Evolutionary conservation across 1,140 invertebrate species (phyloP), one percentile per base, ranked within the genome.

Genomic region (Muscidifurax raptorellus): DNA sequence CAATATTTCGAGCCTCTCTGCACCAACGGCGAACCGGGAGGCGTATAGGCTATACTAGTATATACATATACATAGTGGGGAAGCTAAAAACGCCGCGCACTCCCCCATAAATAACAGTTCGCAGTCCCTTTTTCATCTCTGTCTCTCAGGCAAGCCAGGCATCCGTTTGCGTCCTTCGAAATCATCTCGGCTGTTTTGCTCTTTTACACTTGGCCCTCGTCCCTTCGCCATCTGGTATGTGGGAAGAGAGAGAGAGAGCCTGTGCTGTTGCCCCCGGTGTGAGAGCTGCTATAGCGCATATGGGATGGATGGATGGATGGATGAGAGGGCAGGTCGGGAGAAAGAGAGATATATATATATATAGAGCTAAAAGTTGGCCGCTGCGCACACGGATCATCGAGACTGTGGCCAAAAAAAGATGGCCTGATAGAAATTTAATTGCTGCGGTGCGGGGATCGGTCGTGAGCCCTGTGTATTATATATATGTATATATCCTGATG

Each of bases 191-290:
- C 66, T 69, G 28, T 75, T 83, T 83, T 47, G 71, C 52, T 82
- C 47, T 82, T 75, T 75, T 82, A 59, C 78, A 47, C 77, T 74
- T 28, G 78, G 76, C 71, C 71, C 52, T 44, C 64, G 64, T 27
- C 64, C 30, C 72, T 82, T 77, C 22, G 27, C 71, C 81, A 83
- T 83, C 81, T 83, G 81, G n/a, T 77, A 67, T 77, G 32, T 40
- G 76, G 32, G 40, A 76, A 59, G 25, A 83, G 25, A 32, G 52
- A 66, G 74, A 83, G n/a, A 77, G 25, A 32, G 18, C 59, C n/a
- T 27, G 52, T 77, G 1, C 10, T 66, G 52, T 32, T 7, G 30
- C 7, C 22, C 15, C 4, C 13, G 27, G 13, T 15, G 15, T 3
- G 40, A 78, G 52, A 64, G 59, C 15, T 47, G 44, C 15, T 3